These are phyloP conservation scores for Lycodopsis pacificus DNA, from an alignment of 2,797 vertebrate genomes.

Conservation along the genomic window DNA sequence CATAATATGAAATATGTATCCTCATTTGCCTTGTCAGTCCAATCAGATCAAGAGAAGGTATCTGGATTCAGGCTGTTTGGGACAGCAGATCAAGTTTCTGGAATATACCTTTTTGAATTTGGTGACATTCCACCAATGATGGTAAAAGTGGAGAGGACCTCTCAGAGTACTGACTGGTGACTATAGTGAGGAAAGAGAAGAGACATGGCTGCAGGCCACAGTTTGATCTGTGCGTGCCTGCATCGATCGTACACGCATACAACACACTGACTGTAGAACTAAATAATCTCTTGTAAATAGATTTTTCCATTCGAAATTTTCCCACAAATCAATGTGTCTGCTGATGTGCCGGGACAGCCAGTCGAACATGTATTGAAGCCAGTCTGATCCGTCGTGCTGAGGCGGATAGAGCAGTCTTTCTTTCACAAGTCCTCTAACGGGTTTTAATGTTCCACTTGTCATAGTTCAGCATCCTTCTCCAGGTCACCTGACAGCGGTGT, in stretches of 20 bases:
- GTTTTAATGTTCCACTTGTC: background rate
- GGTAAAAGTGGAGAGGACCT: background rate
- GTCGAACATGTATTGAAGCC: background rate
- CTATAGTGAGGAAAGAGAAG: background rate
- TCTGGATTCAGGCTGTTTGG: background rate
- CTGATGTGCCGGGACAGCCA: background rate
- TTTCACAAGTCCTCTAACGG: too few species aligned
- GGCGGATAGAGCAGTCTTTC: background rate
- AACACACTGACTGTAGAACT: background rate
- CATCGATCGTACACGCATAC: background rate
- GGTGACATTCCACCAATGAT: background rate
- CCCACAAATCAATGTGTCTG: background rate
- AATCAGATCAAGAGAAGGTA: background rate
- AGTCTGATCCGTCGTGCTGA: background rate
- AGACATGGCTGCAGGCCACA: background rate
- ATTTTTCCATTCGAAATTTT: conserved; percentile 7
- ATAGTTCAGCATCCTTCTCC: background rate
- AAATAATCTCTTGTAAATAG: background rate
- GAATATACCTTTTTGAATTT: background rate
- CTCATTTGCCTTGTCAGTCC: background rate
- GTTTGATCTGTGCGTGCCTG: background rate
- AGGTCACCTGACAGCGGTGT: background rate
- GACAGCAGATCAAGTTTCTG: background rate
- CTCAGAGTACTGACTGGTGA: background rate
- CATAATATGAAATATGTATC: too few species aligned